phyloP scores from a whole-genome alignment of 2,888 invertebrate species.

The Coecobrya sp. region DNA sequence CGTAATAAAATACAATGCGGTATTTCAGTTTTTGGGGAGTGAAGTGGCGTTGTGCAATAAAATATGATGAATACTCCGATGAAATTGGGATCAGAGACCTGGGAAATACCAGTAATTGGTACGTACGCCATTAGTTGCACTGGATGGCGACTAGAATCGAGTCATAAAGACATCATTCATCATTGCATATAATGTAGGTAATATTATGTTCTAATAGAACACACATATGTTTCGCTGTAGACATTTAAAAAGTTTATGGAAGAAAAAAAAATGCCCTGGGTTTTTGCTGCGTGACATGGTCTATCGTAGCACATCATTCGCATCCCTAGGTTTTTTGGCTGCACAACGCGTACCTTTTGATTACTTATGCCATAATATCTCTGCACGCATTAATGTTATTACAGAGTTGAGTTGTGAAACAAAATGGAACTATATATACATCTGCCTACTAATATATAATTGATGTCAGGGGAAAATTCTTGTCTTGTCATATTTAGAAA shows the following conservation, averaged over 20 bases:
- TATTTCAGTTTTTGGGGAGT: slow-evolving; percentile 51
- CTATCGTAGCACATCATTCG: not conserved
- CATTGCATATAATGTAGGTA: not conserved
- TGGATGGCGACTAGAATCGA: slow-evolving; percentile 27
- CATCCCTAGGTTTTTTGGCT: not conserved
- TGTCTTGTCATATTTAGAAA: not conserved
- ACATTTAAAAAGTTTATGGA: not conserved
- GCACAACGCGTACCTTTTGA: not conserved
- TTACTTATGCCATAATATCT: not conserved
- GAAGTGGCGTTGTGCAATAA: slow-evolving; percentile 68
- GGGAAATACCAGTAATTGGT: slow-evolving; percentile 78
- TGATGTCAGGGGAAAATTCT: slow-evolving; percentile 28
- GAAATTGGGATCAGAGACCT: slow-evolving; percentile 78
- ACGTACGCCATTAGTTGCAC: slow-evolving; percentile 42
- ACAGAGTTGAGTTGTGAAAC: not conserved
- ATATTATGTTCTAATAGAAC: not conserved
- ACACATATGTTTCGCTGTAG: not conserved
- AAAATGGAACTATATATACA: slow-evolving; percentile 23
- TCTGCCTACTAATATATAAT: not conserved
- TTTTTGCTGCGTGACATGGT: not conserved
- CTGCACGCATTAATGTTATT: not conserved
- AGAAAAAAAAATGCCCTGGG: not conserved
- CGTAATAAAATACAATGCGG: slow-evolving; percentile 38
- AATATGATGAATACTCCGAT: slow-evolving; percentile 76
- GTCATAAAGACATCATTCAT: slow-evolving; percentile 59